phyloP scores from a whole-genome alignment of 2,797 vertebrate genomes.

The Micrastur ruficollis region DNA sequence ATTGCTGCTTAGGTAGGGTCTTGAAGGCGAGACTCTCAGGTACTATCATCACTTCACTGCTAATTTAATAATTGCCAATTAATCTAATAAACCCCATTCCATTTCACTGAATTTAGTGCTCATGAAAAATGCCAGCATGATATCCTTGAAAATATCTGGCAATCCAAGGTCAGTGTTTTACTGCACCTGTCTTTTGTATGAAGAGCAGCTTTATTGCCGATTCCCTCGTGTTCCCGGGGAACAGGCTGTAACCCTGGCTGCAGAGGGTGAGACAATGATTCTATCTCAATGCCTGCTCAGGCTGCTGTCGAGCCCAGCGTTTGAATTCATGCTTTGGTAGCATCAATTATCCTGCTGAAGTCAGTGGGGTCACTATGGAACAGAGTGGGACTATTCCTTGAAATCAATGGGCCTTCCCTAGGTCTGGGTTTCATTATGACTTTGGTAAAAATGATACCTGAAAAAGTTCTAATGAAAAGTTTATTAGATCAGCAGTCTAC shows the following conservation, averaged over 20 bases:
- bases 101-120: background rate
- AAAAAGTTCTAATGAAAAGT: background rate
- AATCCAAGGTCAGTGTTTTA: background rate
- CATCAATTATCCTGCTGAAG: background rate
- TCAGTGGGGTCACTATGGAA: background rate
- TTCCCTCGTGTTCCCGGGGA: background rate
- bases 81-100: background rate
- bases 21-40: background rate
- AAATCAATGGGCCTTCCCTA: background rate
- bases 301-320: background rate
- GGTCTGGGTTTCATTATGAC: background rate
- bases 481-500: background rate
- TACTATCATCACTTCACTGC: background rate
- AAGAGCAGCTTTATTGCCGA: background rate
- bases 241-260: background rate
- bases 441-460: background rate
- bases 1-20: background rate
- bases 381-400: background rate
- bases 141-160: background rate
- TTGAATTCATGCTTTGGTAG: background rate
- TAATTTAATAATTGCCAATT: background rate
- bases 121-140: background rate
- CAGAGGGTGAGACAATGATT: background rate
- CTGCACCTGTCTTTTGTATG: background rate
- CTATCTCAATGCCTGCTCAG: accelerated